Percentiles rank a stretch among this genome's conserved stretches.
These are phyloP conservation scores for Zhuqinia jingwanae DNA, from an alignment of 2,888 invertebrate genomes.

Conservation along the genomic window DNA sequence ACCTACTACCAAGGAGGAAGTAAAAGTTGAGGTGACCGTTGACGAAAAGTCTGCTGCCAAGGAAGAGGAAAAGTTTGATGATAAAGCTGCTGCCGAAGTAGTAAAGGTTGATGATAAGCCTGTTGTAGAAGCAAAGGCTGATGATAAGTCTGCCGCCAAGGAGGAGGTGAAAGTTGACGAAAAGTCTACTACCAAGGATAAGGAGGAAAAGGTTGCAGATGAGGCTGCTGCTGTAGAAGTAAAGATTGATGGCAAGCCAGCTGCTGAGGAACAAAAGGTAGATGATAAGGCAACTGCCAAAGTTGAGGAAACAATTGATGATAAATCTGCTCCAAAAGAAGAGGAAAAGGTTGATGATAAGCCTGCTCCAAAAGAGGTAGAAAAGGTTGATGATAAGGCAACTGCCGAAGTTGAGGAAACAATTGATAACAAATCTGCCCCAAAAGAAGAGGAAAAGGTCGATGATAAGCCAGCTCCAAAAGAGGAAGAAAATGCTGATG, in stretches of 20 bases:
- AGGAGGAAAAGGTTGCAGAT: background rate
- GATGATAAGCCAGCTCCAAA: slow-evolving; percentile 18
- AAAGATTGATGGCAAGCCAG: slow-evolving; percentile 15
- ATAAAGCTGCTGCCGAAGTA: background rate
- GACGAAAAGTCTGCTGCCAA: background rate
- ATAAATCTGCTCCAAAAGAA: slow-evolving; percentile 22
- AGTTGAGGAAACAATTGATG: background rate
- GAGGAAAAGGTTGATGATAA: background rate
- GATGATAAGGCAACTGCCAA: slow-evolving; percentile 18
- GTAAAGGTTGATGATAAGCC: too few species aligned
- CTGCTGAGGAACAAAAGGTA: background rate
- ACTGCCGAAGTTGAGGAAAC: background rate
- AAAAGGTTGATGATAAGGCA: slow-evolving; percentile 21
- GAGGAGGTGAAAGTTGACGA: too few species aligned
- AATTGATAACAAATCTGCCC: background rate
- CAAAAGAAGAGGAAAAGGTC: background rate
- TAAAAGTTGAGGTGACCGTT: background rate
- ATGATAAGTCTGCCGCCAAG: too few species aligned
- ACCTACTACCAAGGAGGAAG: slow-evolving; percentile 4
- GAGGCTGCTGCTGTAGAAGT: slow-evolving; percentile 7
- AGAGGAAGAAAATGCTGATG: background rate
- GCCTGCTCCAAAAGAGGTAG: slow-evolving; percentile 2
- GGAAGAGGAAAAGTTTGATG: background rate
- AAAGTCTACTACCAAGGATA: too few species aligned
- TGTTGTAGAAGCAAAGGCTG: too few species aligned